Percentiles rank a stretch among this genome's conserved stretches.
Evolutionary conservation across 2,888 invertebrate genomes (phyloP).

Genomic region (Yponomeuta plumbellus): DNA sequence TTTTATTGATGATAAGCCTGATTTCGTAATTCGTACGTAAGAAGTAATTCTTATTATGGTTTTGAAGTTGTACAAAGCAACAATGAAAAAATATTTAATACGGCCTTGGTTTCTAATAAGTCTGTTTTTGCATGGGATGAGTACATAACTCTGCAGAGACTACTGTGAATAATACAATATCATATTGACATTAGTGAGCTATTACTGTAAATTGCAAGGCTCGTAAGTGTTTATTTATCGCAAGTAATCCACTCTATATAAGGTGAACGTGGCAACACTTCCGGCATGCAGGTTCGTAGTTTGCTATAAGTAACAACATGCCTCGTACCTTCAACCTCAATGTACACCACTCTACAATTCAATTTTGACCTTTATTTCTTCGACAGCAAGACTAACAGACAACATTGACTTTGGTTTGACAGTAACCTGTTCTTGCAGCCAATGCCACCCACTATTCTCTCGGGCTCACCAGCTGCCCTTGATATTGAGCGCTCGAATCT

Average conservation of each 20-base stretch:
- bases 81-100: background rate
- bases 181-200: background rate
- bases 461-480: slow-evolving; percentile 42
- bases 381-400: background rate
- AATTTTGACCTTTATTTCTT: background rate
- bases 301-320: background rate
- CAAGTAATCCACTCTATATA: slow-evolving; percentile 21
- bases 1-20: too few species aligned
- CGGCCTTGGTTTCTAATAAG: background rate
- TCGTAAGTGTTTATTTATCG: background rate
- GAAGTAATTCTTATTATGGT: too few species aligned
- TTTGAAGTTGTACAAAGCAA: too few species aligned
- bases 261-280: slow-evolving; percentile 25
- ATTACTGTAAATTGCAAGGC: background rate
- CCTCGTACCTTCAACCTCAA: background rate
- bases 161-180: background rate
- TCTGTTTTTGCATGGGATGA: background rate
- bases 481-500: slow-evolving; percentile 27
- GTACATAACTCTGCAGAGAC: background rate
- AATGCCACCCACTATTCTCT: slow-evolving; percentile 65
- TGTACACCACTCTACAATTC: background rate
- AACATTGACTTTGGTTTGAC: background rate
- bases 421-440: slow-evolving; percentile 27
- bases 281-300: slow-evolving; percentile 17
- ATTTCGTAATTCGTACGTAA: too few species aligned